Conservation (phyloP, 1,140 invertebrate genomes). For the Drosophila subobscura region DNA sequence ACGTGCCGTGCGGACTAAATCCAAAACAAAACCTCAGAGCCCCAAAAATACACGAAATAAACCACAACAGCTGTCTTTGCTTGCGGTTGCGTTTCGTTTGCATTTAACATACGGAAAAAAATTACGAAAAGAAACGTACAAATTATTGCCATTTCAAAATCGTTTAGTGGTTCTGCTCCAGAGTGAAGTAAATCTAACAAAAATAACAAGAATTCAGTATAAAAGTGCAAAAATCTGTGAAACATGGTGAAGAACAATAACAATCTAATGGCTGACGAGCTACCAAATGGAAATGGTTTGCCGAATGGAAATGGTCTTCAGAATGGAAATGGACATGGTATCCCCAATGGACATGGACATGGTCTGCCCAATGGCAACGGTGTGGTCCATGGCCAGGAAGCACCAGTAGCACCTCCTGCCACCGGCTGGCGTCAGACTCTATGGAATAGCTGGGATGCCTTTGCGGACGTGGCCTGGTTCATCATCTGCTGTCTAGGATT, state of each 20-base stretch:
- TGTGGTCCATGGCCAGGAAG: conserved; percentile 14
- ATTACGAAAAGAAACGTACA: conserved; percentile 41
- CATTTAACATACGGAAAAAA: conserved; percentile 39
- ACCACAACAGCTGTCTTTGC: conserved; percentile 27
- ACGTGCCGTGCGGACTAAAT: conserved; percentile 78
- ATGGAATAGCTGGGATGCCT: conserved; percentile 83
- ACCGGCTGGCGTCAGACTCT: conserved; percentile 45
- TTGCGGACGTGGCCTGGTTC: conserved; percentile 87
- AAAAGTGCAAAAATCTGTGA: conserved; percentile 34
- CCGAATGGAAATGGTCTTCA: conserved; percentile 20
- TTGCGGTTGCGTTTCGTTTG: conserved; percentile 57
- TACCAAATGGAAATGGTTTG: conserved; percentile 36
- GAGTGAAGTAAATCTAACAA: conserved; percentile 30
- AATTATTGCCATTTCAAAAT: conserved; percentile 36
- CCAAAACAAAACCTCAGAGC: conserved; percentile 39
- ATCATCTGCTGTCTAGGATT: conserved; percentile 85
- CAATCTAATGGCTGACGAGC: conserved; percentile 39
- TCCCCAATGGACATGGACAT: conserved; percentile 46
- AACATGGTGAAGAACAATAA: conserved; percentile 74
- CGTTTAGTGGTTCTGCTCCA: conserved; percentile 29
- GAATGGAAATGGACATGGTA: conserved; percentile 32
- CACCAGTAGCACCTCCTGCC: not conserved
- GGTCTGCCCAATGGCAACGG: conserved; percentile 57
- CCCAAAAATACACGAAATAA: conserved; percentile 16
- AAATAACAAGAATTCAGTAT: conserved; percentile 2